phyloP scores from a whole-genome alignment of 2,113 vertebrate species.

The Phocoena sinus region DNA sequence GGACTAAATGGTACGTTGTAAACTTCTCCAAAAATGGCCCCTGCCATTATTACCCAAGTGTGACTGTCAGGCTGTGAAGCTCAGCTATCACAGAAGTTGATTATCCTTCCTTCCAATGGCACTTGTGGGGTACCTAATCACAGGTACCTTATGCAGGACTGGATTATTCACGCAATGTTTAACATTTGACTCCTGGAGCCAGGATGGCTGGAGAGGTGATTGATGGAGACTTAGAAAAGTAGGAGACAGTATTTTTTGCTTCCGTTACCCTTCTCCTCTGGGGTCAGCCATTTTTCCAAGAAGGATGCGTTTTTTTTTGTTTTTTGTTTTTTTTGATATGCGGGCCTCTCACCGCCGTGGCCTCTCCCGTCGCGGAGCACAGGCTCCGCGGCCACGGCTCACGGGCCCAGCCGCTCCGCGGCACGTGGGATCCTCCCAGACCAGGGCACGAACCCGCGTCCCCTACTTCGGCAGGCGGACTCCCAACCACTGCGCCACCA shows the following conservation, averaged over 20 bases:
- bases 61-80: not conserved
- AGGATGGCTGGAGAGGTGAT: not conserved
- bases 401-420: too few species aligned
- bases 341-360: too few species aligned
- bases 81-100: accelerated
- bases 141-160: not conserved
- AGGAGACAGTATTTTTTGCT: not conserved
- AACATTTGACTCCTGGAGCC: not conserved
- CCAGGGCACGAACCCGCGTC: too few species aligned
- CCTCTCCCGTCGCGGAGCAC: too few species aligned
- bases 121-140: accelerated
- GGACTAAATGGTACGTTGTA: accelerated
- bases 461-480: too few species aligned
- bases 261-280: not conserved
- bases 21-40: not conserved
- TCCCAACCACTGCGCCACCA: too few species aligned
- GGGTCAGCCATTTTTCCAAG: not conserved
- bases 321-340: too few species aligned
- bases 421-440: too few species aligned
- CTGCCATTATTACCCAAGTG: not conserved
- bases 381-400: too few species aligned
- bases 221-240: not conserved
- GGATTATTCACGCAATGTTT: not conserved
- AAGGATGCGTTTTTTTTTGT: not conserved
- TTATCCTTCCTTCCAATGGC: too few species aligned